Evolutionary conservation across 2,113 vertebrate species (phyloP).

Genomic region (Nesospiza acunhae): DNA sequence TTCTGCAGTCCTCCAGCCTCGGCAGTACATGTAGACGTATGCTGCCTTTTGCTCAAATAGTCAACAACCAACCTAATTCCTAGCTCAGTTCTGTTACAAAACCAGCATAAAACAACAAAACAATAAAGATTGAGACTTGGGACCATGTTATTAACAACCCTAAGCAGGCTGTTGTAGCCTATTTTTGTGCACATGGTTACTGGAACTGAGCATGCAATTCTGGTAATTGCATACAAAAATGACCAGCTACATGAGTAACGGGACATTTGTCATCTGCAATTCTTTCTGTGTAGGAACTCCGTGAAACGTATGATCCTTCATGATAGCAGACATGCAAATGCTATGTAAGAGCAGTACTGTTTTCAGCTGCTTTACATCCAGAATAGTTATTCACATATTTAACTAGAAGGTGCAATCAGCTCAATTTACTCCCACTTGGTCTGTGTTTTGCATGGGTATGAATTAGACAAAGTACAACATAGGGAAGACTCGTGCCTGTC

Average conservation of each 20-base stretch:
- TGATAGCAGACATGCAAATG: background rate
- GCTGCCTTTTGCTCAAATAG: background rate
- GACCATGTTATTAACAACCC: background rate
- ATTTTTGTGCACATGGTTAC: constrained; percentile 10
- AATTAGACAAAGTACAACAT: background rate
- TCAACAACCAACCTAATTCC: background rate
- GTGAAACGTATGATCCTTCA: background rate
- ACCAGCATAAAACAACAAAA: background rate
- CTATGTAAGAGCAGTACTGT: background rate
- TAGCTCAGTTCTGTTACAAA: background rate
- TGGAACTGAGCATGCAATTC: background rate
- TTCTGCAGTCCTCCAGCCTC: background rate
- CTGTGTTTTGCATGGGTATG: background rate
- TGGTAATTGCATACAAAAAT: constrained; percentile 17
- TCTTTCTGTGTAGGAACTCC: background rate
- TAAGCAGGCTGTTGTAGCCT: background rate
- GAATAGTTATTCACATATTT: background rate
- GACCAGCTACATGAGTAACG: background rate
- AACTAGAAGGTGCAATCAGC: background rate
- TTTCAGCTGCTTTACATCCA: background rate
- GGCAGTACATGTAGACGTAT: background rate
- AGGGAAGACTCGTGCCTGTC: background rate
- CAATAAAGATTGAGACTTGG: background rate
- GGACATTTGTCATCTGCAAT: background rate
- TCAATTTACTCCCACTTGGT: background rate